Conservation (phyloP, 2,797 vertebrate genomes). For the Pseudochromis fuscus region DNA sequence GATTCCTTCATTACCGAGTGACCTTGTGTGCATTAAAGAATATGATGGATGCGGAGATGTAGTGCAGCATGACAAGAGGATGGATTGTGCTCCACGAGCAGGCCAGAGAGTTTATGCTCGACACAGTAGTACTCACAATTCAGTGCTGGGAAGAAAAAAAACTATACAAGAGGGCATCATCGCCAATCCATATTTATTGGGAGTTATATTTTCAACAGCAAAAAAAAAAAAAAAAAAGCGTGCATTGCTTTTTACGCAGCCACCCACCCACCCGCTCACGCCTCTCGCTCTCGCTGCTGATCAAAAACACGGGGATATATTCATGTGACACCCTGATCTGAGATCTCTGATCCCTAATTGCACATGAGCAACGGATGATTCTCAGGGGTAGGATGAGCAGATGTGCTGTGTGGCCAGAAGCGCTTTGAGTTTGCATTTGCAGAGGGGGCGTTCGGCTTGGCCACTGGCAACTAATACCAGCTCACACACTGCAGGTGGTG, state of each 20-base stretch:
- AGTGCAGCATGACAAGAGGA: conserved; percentile 65
- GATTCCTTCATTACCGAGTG: conserved; percentile 67
- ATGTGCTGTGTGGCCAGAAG: conserved; percentile 72
- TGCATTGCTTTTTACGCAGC: background rate
- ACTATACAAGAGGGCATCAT: conserved; percentile 30
- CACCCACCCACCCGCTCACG: conserved; percentile 12
- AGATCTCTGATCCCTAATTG: conserved; percentile 77
- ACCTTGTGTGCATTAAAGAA: conserved; percentile 68
- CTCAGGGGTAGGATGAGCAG: conserved; percentile 69
- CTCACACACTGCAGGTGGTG: conserved; percentile 67
- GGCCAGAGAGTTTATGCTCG: conserved; percentile 42
- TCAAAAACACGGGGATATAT: conserved; percentile 41
- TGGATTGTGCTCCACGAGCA: conserved; percentile 64
- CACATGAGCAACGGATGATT: conserved; percentile 63
- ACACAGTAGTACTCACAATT: conserved; percentile 56
- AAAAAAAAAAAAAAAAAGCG: background rate
- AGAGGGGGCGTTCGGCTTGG: conserved; percentile 24
- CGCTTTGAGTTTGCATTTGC: conserved; percentile 65
- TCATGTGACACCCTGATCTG: conserved; percentile 58
- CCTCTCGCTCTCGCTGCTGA: conserved; percentile 17
- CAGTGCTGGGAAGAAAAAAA: conserved; percentile 37
- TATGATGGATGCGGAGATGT: conserved; percentile 69
- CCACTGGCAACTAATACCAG: conserved; percentile 57
- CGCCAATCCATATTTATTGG: conserved; percentile 38
- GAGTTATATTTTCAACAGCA: conserved; percentile 18